Evolutionary conservation across 2,113 vertebrate species (phyloP), one percentile per base, ranked within the genome.

Genomic region (Chunga burmeisteri): DNA sequence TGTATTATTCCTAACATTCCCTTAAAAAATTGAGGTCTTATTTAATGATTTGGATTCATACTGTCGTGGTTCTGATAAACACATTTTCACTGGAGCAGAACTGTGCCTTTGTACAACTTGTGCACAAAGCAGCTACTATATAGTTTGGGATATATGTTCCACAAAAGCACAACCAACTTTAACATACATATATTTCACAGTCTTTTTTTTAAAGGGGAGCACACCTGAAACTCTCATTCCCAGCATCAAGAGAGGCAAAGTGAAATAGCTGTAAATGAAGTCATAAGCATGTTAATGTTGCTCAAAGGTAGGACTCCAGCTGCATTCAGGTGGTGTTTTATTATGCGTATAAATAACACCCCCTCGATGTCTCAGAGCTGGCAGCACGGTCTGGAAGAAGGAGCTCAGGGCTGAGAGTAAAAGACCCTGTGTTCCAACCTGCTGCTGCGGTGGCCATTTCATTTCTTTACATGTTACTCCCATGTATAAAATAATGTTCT

Each of bases 371-470:
- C 86, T 92, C 61, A 19, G 62, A 55, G 65, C 61, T 87, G 80
- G 75, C 88, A 86, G 59, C 78, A 44, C 0, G 0, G 38, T 50
- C 84, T 93, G 81, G 32, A 77, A 71, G 88, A 89, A 82, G 86
- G 70, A 77, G 67, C 44, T 86, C 65, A 16, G 47, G 36, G 75
- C 42, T 0, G 0, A 66, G 55, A 59, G 66, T 82, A 75, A 95
- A 96, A 96, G 93, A 86, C 49, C 44, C 66, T 93, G 94, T 91
- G 90, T 96, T 97, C 73, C 67, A 90, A 85, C 56, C 70, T 93
- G 87, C 86, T 75, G 36, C 73, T 4, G 16, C 13, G 5, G 68
- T 63, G 78, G 73, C 70, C 3, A 0, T 44, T 36, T 65, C 0
- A 0, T 16, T 95, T 81, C 88, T 88, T 70, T 71, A 15, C 10